A percentile compares a stretch with the other conserved stretches of the same genome.
These are phyloP conservation scores for Entomobrya multifasciata DNA, from an alignment of 2,888 invertebrate genomes.

Conservation along the genomic window DNA sequence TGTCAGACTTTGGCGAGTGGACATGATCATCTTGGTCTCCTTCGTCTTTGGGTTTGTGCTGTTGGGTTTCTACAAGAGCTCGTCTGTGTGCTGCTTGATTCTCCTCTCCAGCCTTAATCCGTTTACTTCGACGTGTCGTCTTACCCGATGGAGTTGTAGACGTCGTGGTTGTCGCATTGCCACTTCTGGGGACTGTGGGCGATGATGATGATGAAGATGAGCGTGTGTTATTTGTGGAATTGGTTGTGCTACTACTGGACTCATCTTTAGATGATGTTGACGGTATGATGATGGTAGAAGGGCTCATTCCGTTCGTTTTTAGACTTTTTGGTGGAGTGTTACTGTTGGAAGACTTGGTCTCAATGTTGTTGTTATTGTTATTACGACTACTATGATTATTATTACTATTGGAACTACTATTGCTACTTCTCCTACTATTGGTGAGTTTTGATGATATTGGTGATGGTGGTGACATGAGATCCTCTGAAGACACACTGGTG, in stretches of 20 bases:
- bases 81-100: conserved; percentile 25
- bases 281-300: background rate
- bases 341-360: conserved; percentile 56
- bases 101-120: conserved; percentile 61
- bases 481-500: conserved; percentile 68
- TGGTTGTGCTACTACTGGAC: conserved; percentile 12
- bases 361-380: conserved; percentile 37
- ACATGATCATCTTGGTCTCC: conserved; percentile 55
- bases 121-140: conserved; percentile 65
- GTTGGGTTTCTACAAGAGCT: conserved; percentile 28
- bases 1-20: conserved; percentile 77
- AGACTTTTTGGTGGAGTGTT: conserved; percentile 53
- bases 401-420: conserved; percentile 45
- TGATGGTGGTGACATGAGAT: conserved; percentile 50
- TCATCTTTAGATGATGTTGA: conserved; percentile 4
- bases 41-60: conserved; percentile 27
- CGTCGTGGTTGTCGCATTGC: conserved; percentile 13
- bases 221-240: conserved; percentile 31
- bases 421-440: conserved; percentile 49
- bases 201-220: conserved; percentile 18
- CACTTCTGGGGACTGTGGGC: conserved; percentile 30
- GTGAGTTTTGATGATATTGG: background rate
- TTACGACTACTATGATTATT: conserved; percentile 3
- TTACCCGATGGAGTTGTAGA: conserved; percentile 6
- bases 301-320: conserved; percentile 68